Evolutionary conservation across 1,140 invertebrate genomes (phyloP), one percentile per base, ranked within the genome.

Genomic region (Palaemon carinicauda): DNA sequence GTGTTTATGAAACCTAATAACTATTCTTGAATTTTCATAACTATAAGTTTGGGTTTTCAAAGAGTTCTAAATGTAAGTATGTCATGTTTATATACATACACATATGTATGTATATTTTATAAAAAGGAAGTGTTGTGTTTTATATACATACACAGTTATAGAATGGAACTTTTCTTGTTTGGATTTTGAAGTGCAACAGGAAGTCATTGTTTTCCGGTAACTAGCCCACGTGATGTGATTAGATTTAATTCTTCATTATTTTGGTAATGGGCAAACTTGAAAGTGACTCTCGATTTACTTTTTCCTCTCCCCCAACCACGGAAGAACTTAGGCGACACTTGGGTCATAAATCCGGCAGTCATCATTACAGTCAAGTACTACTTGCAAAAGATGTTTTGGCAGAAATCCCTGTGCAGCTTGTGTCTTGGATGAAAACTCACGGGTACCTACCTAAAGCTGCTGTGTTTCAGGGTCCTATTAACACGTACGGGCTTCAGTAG

Each of bases 311-410:
- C n/a, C 21, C 29, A 31, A 3, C n/a, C 14, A 27, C 52, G 50
- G n/a, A 87, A 87, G 90, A 90, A 82, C 86, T 90, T 27, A 82
- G 86, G 69, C 74, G 80, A 3, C 89, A 89, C 81, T 80, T 89
- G n/a, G 56, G 52, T 1, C 14, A 69, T 15, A 90, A 89, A 90
- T 87, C 33, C 21, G 89, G 78, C 33, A 79, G 31, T 78, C 89
- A 74, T 69, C 88, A 90, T 73, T 71, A 88, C 69, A 87, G 90
- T 56, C 85, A 89, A 33, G 88, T 90, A 24, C 77, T 89, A n/a
- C 88, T 93, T 71, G 93, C 93, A 3, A 93, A 92, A 87, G 93
- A 93, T 83, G 92, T 93, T 1, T 88, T 93, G 51, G 93, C 92
- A 24, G 93, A 93, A 90, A 91, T 93, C 31, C 93, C 93, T 2